Base-by-base conservation (phyloP, 1,140 invertebrate genomes). In the Drosophila malerkotliana region DNA sequence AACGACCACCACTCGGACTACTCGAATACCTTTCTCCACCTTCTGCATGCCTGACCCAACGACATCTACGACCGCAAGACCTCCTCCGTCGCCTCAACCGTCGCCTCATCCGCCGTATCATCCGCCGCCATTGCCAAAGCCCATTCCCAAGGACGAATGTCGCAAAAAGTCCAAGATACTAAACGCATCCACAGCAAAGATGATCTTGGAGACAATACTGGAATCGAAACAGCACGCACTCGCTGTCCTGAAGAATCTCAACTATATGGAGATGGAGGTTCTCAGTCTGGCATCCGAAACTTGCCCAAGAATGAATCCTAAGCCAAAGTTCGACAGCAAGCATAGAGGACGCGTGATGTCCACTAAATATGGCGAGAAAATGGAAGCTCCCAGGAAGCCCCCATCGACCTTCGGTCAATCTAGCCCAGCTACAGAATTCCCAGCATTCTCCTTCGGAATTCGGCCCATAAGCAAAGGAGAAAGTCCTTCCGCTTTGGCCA, bases 381-480 rank as follows among this genome's bases (percentile, higher is more conserved):
- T 64, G 9, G 61, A 72, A 0, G 56, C 30, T 10, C 52, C 32
- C 53, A 0, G 3, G 47, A 18, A 10, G 10, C 53, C 2, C 3
- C 12, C 8, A 9, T 4, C 1, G 44, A 32, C 24, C 18, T 0
- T 32, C 32, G 8, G 32, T 3, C 37, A 7, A 0, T 15, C 15
- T 3, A 44, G 34, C 10, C 10, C 10, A 37, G 4, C 3, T 10
- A 45, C 0, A 10, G 24, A 28, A 5, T 6, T 28, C 49, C 18
- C n/a, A 1, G 7, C 32, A 0, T 85, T 82, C 30, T 63, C 58
- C 12, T 87, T 85, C 49, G 82, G 82, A 1, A 53, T 75, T 1
- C 58, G 52, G 4, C 54, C 66, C 7, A 39, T 61, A 7, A 63
- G 39, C 6, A 6, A 60, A 5, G 8, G 5, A 2, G 68, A 71